These are phyloP conservation scores for Ammodytes marinus DNA, from an alignment of 2,113 vertebrate species.

Conservation along the genomic window DNA sequence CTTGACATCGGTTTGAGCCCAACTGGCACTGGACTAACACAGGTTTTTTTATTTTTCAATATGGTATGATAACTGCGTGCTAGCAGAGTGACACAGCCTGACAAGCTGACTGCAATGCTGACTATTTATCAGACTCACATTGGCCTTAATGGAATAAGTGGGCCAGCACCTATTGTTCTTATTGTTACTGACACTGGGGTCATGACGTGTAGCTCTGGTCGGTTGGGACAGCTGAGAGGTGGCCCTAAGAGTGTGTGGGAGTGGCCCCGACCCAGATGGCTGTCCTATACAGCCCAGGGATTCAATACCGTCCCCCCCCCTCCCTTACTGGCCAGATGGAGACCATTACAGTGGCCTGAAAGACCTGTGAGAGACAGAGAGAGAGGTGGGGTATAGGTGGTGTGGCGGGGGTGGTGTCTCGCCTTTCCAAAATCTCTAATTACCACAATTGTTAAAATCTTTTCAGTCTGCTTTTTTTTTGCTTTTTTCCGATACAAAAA, in stretches of 20 bases:
- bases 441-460: slow-evolving; percentile 80
- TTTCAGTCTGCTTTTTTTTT: slow-evolving; percentile 73
- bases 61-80: slow-evolving; percentile 26
- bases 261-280: slow-evolving; percentile 79
- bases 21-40: slow-evolving; percentile 19
- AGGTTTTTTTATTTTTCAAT: slow-evolving; percentile 32
- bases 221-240: slow-evolving; percentile 63
- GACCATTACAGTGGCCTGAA: slow-evolving; percentile 74
- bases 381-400: slow-evolving; percentile 6
- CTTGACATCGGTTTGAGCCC: slow-evolving; percentile 40
- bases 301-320: slow-evolving; percentile 71
- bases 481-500: slow-evolving; percentile 70
- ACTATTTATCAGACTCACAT: slow-evolving; percentile 27
- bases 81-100: slow-evolving; percentile 1
- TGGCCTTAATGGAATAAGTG: slow-evolving; percentile 16
- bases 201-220: slow-evolving; percentile 17
- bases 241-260: slow-evolving; percentile 63
- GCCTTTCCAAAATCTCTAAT: slow-evolving; percentile 83
- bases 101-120: slow-evolving; percentile 9
- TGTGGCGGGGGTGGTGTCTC: slow-evolving; percentile 37
- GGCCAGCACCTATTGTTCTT: slow-evolving; percentile 35
- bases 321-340: slow-evolving; percentile 76
- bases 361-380: slow-evolving; percentile 62
- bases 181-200: slow-evolving; percentile 34
- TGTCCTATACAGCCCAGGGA: slow-evolving; percentile 65